phyloP scores from a whole-genome alignment of 1,140 invertebrate genomes.

The Trichomalopsis sarcophagae region DNA sequence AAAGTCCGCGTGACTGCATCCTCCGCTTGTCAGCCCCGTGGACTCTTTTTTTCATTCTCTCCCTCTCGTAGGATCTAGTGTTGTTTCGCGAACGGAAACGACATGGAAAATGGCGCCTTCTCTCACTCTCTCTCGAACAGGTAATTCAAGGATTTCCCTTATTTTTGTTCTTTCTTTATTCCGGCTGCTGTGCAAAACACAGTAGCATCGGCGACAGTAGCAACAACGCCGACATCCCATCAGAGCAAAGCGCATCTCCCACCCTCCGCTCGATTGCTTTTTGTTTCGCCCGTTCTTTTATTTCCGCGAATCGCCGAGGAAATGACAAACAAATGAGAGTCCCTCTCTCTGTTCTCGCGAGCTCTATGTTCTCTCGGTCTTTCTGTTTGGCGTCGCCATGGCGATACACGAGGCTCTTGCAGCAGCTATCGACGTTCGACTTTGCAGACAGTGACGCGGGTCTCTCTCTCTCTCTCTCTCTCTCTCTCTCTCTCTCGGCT shows the following conservation, averaged over 20 bases:
- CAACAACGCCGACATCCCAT: constrained; percentile 59
- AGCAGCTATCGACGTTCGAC: constrained; percentile 50
- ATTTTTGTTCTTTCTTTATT: constrained; percentile 51
- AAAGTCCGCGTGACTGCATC: background rate
- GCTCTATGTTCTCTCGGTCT: background rate
- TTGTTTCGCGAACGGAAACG: constrained; percentile 52
- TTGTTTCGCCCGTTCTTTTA: constrained; percentile 62
- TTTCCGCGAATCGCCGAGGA: constrained; percentile 64
- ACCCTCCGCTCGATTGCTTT: constrained; percentile 55
- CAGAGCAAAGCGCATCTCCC: constrained; percentile 45
- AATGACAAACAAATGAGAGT: constrained; percentile 68
- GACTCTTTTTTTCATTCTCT: background rate
- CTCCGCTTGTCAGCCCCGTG: background rate
- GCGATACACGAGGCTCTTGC: constrained; percentile 55
- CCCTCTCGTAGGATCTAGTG: background rate
- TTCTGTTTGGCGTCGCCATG: constrained; percentile 56
- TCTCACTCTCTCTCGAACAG: constrained; percentile 48
- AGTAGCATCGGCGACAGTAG: background rate
- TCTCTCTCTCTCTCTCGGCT: no score
- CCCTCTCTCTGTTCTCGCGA: constrained; percentile 12
- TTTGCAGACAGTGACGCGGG: constrained; percentile 41
- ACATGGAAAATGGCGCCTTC: constrained; percentile 50
- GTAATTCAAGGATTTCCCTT: constrained; percentile 58
- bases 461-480: background rate
- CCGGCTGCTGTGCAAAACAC: background rate